Evolutionary conservation across 2,797 vertebrate genomes (phyloP), one percentile per base, ranked within the genome.

Genomic region (Gadopsis bispinosus): DNA sequence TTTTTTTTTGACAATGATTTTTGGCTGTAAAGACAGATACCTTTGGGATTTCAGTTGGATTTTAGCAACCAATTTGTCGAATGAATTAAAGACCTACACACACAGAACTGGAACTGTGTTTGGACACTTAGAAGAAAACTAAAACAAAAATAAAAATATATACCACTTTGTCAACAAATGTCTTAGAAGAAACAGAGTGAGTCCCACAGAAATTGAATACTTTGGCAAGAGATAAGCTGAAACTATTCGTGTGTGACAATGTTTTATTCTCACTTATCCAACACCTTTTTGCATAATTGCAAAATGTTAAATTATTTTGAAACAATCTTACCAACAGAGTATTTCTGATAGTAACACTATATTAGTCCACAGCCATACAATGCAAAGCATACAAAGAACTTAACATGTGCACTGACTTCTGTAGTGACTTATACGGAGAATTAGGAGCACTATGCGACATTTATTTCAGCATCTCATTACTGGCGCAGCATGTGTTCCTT

Each of bases 391-490:
- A 59, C 20, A 9, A 65, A 43, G 20, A 55, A 56, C 13, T 47
- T 53, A 16, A 72, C 56, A 58, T 67, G 60, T 53, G 39, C 67
- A 69, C 67, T 48, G 62, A 58, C 67, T 65, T 59, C 22, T 22
- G 45, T 70, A 56, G 77, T 69, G 10, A 71, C 22, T 35, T 60
- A 39, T 70, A 35, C 45, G 22, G 29, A 43, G 37, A 73, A 55
- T 85, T 75, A 58, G 22, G 6, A 80, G 35, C 11, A 33, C 48
- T 77, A 70, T 73, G 66, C 48, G 26, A 26, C 26, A 26, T 26
- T 26, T 26, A 26, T 26, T 43, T 47, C 80, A 63, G 37, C 6
- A 41, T 71, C 63, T 73, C 79, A 79, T 86, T 83, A 87, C 70
- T 39, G 72, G 33, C 61, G 45, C 26, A 71, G 43, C 48, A 53